phyloP scores from a whole-genome alignment of 2,113 vertebrate species.

The Drymodes brunneopygia region DNA sequence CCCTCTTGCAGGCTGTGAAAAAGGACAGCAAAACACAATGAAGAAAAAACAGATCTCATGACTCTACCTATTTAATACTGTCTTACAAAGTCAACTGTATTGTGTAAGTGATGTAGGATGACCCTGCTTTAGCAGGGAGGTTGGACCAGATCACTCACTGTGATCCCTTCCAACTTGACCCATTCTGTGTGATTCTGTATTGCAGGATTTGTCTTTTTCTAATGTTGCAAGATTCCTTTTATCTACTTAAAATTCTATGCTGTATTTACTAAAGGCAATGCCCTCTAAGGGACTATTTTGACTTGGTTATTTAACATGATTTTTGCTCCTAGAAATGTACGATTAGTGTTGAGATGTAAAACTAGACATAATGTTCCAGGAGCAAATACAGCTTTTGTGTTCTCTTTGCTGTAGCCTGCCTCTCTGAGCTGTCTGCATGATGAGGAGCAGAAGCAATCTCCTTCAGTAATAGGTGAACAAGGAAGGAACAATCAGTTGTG shows the following conservation, averaged over 20 bases:
- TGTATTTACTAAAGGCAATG: not conserved
- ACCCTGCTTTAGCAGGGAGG: not conserved
- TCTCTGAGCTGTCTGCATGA: not conserved
- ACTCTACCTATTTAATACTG: not conserved
- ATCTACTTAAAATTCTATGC: not conserved
- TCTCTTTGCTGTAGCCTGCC: not conserved
- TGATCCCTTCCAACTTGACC: not conserved
- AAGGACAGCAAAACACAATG: not conserved
- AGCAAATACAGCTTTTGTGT: not conserved
- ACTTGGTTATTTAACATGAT: not conserved
- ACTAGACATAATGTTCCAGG: not conserved
- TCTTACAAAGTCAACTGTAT: not conserved
- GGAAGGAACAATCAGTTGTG: not conserved
- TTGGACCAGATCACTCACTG: not conserved
- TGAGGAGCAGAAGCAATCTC: not conserved
- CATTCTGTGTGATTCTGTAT: not conserved
- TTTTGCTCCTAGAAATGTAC: not conserved
- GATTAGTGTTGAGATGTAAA: not conserved
- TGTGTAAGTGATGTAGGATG: not conserved
- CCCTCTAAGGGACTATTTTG: not conserved
- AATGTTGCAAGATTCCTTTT: not conserved
- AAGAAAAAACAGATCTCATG: not conserved
- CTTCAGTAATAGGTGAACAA: not conserved
- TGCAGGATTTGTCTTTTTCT: not conserved
- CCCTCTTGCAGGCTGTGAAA: not conserved